phyloP scores from a whole-genome alignment of 2,113 vertebrate genomes.

The Eulemur macaco region DNA sequence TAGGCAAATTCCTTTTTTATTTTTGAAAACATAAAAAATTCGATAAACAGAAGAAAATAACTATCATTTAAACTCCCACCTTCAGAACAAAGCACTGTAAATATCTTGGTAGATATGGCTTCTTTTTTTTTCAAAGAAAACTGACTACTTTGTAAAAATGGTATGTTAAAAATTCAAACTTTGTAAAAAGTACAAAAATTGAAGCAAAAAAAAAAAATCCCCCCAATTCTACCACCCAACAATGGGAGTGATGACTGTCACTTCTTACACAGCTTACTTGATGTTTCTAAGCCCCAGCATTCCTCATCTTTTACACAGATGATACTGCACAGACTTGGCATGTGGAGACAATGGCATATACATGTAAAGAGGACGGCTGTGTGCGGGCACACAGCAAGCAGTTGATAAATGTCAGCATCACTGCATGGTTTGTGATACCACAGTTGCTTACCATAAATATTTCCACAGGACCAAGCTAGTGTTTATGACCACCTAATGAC shows the following conservation, averaged over 20 bases:
- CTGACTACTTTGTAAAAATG: not conserved
- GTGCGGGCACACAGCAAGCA: not conserved
- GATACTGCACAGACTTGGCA: not conserved
- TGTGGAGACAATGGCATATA: not conserved
- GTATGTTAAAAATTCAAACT: conserved; percentile 18
- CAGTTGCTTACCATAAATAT: not conserved
- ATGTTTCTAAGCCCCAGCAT: not conserved
- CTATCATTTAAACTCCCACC: not conserved
- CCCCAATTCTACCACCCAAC: not conserved
- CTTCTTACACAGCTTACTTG: not conserved
- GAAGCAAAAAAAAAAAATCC: not conserved
- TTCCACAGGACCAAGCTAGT: not conserved
- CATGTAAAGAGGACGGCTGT: not conserved
- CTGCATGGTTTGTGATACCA: not conserved
- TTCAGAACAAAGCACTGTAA: conserved; percentile 1
- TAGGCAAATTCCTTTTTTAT: not conserved
- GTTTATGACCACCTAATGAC: not conserved
- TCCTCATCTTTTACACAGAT: not conserved
- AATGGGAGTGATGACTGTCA: not conserved
- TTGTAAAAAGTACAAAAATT: not conserved
- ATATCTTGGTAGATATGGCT: not conserved
- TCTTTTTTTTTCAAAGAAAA: conserved; percentile 34
- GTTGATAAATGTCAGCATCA: not conserved
- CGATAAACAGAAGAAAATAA: conserved; percentile 7
- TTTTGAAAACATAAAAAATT: conserved; percentile 32